Evolutionary conservation across 2,113 vertebrate species (phyloP).

Genomic region (Erythrocercus mccallii): DNA sequence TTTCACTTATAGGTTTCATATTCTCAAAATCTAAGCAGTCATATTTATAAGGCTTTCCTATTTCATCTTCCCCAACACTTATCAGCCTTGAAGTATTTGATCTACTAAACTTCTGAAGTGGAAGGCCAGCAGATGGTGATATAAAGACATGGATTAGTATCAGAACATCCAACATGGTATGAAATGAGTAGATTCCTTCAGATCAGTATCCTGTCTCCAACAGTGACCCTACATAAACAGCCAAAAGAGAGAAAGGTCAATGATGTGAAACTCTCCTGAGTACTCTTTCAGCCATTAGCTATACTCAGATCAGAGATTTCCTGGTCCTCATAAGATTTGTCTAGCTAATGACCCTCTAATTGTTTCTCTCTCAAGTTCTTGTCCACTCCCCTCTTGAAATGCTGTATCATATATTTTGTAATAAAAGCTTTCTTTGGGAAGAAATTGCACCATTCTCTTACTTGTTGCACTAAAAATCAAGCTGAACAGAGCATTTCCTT

Average conservation of each 20-base stretch:
- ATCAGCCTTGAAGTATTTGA: not conserved
- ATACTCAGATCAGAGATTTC: not conserved
- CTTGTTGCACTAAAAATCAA: not conserved
- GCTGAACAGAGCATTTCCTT: not conserved
- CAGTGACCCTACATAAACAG: not conserved
- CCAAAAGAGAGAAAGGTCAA: not conserved
- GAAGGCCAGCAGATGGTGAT: not conserved
- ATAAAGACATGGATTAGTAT: not conserved
- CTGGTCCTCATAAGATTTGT: not conserved
- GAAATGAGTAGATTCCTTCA: not conserved
- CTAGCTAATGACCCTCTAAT: not conserved
- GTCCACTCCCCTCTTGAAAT: not conserved
- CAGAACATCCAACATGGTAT: accelerated
- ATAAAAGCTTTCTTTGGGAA: not conserved
- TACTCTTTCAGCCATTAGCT: not conserved
- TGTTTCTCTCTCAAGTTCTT: not conserved
- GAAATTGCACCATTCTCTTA: not conserved
- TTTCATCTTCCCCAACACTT: no score
- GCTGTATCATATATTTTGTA: not conserved
- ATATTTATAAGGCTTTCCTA: no score
- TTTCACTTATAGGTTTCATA: no score
- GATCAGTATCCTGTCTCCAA: not conserved
- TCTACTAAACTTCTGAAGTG: not conserved
- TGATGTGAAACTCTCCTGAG: not conserved
- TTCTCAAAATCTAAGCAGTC: no score